Percentiles rank a stretch among this genome's conserved stretches.
phyloP scores from a whole-genome alignment of 2,797 vertebrate genomes.

The Tachyglossus aculeatus region DNA sequence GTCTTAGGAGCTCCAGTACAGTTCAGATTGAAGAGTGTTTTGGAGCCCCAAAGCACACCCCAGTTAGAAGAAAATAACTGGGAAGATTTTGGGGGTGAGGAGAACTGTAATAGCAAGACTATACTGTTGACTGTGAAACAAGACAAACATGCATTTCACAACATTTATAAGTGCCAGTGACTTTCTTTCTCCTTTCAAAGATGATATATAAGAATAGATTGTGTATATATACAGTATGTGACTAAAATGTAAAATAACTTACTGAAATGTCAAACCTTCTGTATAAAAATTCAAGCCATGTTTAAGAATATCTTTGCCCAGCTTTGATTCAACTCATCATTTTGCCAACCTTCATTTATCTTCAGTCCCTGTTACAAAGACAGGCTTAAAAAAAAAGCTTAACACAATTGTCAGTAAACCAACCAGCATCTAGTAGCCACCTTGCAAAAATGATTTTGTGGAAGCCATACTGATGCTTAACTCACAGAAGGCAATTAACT shows the following conservation, averaged over 20 bases:
- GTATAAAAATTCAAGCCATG: slow-evolving; percentile 48
- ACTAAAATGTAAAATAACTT: slow-evolving; percentile 32
- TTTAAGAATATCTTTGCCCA: slow-evolving; percentile 1
- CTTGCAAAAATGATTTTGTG: slow-evolving; percentile 10
- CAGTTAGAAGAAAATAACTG: not conserved
- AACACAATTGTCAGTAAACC: not conserved
- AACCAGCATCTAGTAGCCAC: not conserved
- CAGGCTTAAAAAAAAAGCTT: not conserved
- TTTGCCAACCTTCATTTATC: slow-evolving; percentile 24
- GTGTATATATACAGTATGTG: slow-evolving; percentile 55
- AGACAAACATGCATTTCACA: slow-evolving; percentile 43
- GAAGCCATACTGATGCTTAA: slow-evolving; percentile 3
- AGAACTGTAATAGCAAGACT: slow-evolving; percentile 20
- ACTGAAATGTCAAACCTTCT: slow-evolving; percentile 39
- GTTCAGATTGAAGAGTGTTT: not conserved
- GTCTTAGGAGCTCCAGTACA: not conserved
- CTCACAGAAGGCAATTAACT: slow-evolving; percentile 20
- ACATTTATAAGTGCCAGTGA: slow-evolving; percentile 35
- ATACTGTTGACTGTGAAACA: slow-evolving; percentile 6
- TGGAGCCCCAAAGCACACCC: not conserved
- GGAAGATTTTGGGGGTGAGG: not conserved
- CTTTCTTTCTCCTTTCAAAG: slow-evolving; percentile 40
- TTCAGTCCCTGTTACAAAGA: slow-evolving; percentile 22
- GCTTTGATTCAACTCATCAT: not conserved
- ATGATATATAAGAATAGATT: slow-evolving; percentile 42